These are phyloP conservation scores for Dicentrarchus labrax DNA, from an alignment of 2,113 vertebrate species.

Conservation along the genomic window DNA sequence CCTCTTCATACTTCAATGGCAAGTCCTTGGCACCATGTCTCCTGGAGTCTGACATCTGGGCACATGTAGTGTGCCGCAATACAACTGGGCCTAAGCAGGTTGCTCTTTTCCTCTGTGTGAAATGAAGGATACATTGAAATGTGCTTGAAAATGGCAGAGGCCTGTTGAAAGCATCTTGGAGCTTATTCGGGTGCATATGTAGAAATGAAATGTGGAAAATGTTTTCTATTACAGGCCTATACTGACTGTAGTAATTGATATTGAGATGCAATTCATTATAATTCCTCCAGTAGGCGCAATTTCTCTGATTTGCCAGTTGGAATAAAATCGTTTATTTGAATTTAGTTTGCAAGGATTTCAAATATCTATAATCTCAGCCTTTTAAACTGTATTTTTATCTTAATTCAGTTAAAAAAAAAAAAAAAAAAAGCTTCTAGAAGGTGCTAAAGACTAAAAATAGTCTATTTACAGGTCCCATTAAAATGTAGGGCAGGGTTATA, in stretches of 20 bases:
- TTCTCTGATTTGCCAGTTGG: constrained; percentile 48
- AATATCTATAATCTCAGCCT: not conserved
- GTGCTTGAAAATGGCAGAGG: constrained; percentile 19
- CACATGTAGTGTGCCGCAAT: constrained; percentile 32
- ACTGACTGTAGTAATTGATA: constrained; percentile 13
- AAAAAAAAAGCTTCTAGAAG: not conserved
- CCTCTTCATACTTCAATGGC: constrained; percentile 64
- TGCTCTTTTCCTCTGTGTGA: constrained; percentile 27
- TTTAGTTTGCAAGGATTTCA: not conserved
- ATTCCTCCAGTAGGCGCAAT: constrained; percentile 75
- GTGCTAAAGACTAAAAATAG: not conserved
- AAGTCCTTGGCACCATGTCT: constrained; percentile 62
- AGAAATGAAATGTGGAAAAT: constrained; percentile 34
- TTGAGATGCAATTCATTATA: constrained; percentile 56
- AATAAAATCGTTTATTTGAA: not conserved
- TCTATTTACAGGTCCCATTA: not conserved
- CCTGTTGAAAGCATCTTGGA: constrained; percentile 40
- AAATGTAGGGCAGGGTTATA: not conserved
- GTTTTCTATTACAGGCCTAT: constrained; percentile 10
- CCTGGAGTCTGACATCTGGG: constrained; percentile 51
- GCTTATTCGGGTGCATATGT: constrained; percentile 6
- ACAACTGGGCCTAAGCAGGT: constrained; percentile 12
- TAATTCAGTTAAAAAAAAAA: not conserved
- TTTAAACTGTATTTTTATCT: not conserved
- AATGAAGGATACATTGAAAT: constrained; percentile 41